phyloP scores from a whole-genome alignment of 2,888 invertebrate genomes.

The Philonicus albiceps region DNA sequence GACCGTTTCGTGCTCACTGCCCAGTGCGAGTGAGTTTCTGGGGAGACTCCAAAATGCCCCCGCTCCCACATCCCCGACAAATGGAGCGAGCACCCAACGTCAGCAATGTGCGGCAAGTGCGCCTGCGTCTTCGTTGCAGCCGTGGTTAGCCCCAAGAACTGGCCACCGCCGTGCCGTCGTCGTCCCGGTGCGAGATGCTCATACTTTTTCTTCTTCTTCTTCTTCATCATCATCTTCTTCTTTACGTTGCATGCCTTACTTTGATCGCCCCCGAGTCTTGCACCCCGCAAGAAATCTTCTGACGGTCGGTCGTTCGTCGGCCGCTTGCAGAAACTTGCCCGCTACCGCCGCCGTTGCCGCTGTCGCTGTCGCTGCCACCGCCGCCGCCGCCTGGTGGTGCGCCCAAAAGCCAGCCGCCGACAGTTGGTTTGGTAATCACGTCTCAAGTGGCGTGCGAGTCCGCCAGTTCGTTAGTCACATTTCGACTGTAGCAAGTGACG shows the following conservation, averaged over 20 bases:
- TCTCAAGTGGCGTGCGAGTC: conserved; percentile 7
- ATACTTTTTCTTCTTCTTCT: background rate
- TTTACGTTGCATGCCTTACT: background rate
- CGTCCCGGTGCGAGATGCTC: background rate
- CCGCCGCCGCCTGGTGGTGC: background rate
- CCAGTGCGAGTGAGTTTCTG: background rate
- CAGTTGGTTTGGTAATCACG: conserved; percentile 34
- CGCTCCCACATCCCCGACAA: background rate
- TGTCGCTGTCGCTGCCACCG: too few species aligned
- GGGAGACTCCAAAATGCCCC: background rate
- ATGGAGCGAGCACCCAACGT: background rate
- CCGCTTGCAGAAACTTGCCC: background rate
- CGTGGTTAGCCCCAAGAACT: background rate
- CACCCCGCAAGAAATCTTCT: background rate
- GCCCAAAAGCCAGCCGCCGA: conserved; percentile 14
- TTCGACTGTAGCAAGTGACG: conserved; percentile 37
- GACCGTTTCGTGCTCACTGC: too few species aligned
- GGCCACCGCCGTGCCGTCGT: background rate
- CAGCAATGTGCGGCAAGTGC: conserved; percentile 3
- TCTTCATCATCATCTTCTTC: background rate
- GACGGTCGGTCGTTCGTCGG: background rate
- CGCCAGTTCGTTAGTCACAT: conserved; percentile 37
- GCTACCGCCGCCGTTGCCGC: background rate
- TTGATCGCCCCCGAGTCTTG: background rate
- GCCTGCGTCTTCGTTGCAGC: conserved; percentile 20